Evolutionary conservation across 1,140 invertebrate genomes (phyloP).

Genomic region (Drosophila triauraria): DNA sequence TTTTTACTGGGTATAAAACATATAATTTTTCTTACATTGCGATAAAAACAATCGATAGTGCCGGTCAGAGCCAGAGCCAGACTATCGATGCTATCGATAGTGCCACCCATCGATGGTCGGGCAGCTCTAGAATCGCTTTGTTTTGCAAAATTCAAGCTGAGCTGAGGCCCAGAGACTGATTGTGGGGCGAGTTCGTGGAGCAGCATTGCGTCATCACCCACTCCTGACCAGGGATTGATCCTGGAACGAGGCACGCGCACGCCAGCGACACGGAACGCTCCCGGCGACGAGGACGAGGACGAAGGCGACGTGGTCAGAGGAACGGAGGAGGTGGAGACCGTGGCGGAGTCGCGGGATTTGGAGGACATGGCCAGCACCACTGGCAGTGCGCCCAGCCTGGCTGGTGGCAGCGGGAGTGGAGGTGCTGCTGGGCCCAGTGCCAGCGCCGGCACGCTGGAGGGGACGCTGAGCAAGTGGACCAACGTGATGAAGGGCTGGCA

Average conservation of each 20-base stretch:
- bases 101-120: not conserved
- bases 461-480: constrained; percentile 99
- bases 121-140: constrained; percentile 30
- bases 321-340: constrained; percentile 23
- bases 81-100: not conserved
- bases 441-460: constrained; percentile 91
- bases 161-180: constrained; percentile 18
- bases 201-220: constrained; percentile 40
- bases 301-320: constrained; percentile 15
- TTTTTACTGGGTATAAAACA: not conserved
- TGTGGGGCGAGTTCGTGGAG: constrained; percentile 27
- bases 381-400: constrained; percentile 36
- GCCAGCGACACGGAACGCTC: constrained; percentile 20
- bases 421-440: constrained; percentile 11
- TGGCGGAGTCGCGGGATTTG: constrained; percentile 31
- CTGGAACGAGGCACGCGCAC: constrained; percentile 3
- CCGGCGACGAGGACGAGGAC: constrained; percentile 18
- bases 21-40: not conserved
- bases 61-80: not conserved
- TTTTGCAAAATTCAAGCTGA: constrained; percentile 33
- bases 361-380: constrained; percentile 45
- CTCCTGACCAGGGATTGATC: constrained; percentile 14
- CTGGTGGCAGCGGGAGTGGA: constrained; percentile 7
- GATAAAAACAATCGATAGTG: not conserved
- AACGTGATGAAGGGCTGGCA: constrained; percentile 99